A percentile compares a stretch with the other conserved stretches of the same genome.
Evolutionary conservation across 2,113 vertebrate genomes (phyloP).

Genomic region (Machaerirhynchus nigripectus): DNA sequence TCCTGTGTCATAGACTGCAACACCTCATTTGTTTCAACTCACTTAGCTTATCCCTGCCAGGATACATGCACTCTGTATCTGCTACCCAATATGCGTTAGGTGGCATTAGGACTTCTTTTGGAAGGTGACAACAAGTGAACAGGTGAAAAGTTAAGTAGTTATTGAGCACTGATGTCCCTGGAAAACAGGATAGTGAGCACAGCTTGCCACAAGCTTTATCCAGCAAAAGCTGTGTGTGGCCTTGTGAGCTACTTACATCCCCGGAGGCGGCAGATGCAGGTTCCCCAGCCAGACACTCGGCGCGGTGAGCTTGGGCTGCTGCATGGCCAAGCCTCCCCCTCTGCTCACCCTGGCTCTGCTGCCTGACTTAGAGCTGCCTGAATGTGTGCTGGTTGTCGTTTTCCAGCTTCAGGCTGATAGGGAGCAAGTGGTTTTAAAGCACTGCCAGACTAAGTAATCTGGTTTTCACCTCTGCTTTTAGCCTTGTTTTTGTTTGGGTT

Average conservation of each 20-base stretch:
- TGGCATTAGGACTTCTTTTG: background rate
- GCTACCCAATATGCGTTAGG: background rate
- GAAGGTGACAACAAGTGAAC: background rate
- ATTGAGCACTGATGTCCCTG: background rate
- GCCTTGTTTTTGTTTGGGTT: background rate
- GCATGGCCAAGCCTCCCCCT: background rate
- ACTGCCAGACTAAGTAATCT: background rate
- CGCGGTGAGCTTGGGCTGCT: background rate
- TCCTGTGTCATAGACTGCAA: slow-evolving; percentile 22
- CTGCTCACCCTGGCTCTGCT: background rate
- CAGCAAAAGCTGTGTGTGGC: background rate
- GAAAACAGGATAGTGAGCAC: background rate
- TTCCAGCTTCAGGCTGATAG: background rate
- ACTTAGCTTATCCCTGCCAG: slow-evolving; percentile 20
- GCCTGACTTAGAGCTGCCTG: background rate
- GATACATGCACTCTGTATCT: background rate
- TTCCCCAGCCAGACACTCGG: background rate
- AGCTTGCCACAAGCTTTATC: background rate
- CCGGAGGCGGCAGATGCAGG: background rate
- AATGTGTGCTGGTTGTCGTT: background rate
- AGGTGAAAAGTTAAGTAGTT: slow-evolving; percentile 3
- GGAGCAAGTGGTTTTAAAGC: background rate
- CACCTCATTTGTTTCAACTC: slow-evolving; percentile 56
- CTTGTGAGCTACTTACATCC: background rate
- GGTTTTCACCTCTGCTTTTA: background rate